These are phyloP conservation scores for rabbit (Oryctolagus cuniculus) DNA, from an alignment of 2,113 vertebrate genomes.

Conservation along the genomic window DNA sequence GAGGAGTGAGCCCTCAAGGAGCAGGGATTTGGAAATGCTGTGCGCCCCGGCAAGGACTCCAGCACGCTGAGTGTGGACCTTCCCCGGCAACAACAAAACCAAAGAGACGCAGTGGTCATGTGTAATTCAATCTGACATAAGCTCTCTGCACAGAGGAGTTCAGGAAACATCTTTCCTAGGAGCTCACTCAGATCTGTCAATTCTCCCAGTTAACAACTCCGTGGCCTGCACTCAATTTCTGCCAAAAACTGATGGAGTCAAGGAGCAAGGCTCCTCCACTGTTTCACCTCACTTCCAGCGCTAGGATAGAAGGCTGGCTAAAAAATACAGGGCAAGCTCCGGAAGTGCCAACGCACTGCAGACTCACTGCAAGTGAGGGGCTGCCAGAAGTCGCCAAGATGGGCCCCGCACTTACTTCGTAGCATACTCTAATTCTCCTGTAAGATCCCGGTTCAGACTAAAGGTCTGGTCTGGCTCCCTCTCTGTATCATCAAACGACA, in stretches of 20 bases:
- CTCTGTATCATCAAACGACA: conserved; percentile 96
- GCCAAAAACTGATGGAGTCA: conserved; percentile 54
- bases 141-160: neutral
- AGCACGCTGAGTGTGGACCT: neutral
- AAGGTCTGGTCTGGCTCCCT: conserved; percentile 96
- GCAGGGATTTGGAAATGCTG: conserved; percentile 5
- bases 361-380: neutral
- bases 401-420: conserved; percentile 91
- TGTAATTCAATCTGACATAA: neutral
- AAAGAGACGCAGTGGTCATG: neutral
- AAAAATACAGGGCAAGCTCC: conserved; percentile 7
- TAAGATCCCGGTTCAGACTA: conserved; percentile 93
- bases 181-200: conserved; percentile 9
- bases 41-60: neutral
- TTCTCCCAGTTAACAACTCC: conserved; percentile 43
- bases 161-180: conserved; percentile 45
- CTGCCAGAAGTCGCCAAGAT: neutral
- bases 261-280: conserved; percentile 17
- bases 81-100: neutral
- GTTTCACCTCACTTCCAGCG: conserved; percentile 49
- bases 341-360: neutral
- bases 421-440: conserved; percentile 95
- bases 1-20: conserved; percentile 9
- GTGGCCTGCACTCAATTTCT: neutral
- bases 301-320: neutral